Conservation (phyloP, 2,888 invertebrate genomes). For the Leptinotarsa rubiginosa region DNA sequence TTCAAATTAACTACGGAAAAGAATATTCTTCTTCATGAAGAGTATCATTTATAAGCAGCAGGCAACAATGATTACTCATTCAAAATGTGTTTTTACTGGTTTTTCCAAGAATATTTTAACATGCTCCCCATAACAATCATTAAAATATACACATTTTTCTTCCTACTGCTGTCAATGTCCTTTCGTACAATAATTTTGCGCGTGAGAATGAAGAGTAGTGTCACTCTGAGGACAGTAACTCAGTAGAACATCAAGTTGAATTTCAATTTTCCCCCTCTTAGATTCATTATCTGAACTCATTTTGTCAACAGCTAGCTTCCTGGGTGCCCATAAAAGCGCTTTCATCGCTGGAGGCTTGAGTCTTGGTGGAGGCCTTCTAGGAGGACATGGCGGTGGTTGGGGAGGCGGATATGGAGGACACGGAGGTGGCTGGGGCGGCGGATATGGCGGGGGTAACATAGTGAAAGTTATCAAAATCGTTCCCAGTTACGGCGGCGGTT, state of each 20-base stretch:
- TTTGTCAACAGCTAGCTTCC: background rate
- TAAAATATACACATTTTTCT: background rate
- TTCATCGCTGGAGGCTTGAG: background rate
- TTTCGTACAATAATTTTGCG: too few species aligned
- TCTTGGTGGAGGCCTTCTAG: background rate
- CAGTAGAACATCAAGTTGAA: too few species aligned
- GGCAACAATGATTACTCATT: background rate
- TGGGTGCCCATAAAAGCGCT: background rate
- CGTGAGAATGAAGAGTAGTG: too few species aligned
- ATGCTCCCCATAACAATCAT: background rate
- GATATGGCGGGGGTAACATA: background rate
- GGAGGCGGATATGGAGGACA: slow-evolving; percentile 1
- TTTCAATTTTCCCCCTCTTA: background rate
- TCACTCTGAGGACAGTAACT: too few species aligned
- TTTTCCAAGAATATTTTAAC: background rate
- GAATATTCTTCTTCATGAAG: background rate
- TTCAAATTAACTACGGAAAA: background rate
- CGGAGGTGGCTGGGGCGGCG: slow-evolving; percentile 1
- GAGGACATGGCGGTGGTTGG: slow-evolving; percentile 7
- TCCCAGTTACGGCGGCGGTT: background rate
- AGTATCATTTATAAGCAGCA: background rate
- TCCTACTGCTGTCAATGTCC: too few species aligned
- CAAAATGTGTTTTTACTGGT: background rate
- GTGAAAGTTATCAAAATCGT: slow-evolving; percentile 5
- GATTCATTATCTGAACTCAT: background rate